Percentiles rank a stretch among this genome's conserved stretches.
These are phyloP conservation scores for Chaunax sp. DNA, from an alignment of 2,797 vertebrate species.

Conservation along the genomic window DNA sequence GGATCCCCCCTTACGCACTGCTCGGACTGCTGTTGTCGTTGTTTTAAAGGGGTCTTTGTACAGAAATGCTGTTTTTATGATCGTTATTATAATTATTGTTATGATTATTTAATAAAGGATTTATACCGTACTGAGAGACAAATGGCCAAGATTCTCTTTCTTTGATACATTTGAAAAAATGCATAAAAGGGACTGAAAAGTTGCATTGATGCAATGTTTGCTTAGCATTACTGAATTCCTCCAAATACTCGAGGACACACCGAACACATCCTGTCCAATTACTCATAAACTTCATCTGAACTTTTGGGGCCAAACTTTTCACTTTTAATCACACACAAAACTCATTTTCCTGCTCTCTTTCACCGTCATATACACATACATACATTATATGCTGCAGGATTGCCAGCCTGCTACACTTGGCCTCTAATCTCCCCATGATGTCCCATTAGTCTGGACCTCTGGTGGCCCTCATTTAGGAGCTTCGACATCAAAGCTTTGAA, in stretches of 20 bases:
- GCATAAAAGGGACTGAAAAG: background rate
- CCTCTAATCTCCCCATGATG: constrained; percentile 86
- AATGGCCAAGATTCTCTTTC: background rate
- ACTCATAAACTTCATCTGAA: constrained; percentile 29
- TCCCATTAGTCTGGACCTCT: constrained; percentile 87
- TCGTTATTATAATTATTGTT: constrained; percentile 88
- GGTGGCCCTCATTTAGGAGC: constrained; percentile 86
- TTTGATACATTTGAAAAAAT: background rate
- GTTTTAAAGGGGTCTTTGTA: constrained; percentile 85
- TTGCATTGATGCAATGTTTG: background rate
- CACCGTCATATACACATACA: constrained; percentile 48
- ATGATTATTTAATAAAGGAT: constrained; percentile 97
- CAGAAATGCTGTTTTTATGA: constrained; percentile 88
- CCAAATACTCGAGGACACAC: constrained; percentile 1
- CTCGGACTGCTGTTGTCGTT: constrained; percentile 87
- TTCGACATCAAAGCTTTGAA: constrained; percentile 87
- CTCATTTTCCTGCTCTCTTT: constrained; percentile 18
- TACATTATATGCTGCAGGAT: constrained; percentile 46
- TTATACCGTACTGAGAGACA: constrained; percentile 78
- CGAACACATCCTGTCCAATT: constrained; percentile 44
- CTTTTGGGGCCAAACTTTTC: constrained; percentile 56
- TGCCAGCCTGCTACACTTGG: constrained; percentile 70
- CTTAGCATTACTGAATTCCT: background rate
- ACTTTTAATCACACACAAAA: constrained; percentile 64
- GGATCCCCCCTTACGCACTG: constrained; percentile 74